Percentiles rank a stretch among this genome's conserved stretches.
Conservation (phyloP, 2,113 vertebrate genomes). For the Pterocles orientalis region DNA sequence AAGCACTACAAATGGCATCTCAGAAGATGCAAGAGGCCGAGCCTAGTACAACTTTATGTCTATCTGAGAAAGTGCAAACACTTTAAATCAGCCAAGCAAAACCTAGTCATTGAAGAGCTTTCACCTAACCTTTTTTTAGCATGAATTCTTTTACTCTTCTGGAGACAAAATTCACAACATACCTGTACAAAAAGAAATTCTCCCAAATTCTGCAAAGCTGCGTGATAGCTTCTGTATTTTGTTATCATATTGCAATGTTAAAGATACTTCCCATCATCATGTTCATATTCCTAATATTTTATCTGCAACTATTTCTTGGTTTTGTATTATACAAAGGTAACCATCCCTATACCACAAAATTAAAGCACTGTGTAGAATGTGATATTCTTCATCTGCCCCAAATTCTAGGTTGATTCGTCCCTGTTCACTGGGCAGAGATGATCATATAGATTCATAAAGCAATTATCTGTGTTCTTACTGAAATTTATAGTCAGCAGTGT, state of each 20-base stretch:
- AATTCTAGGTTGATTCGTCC: neutral
- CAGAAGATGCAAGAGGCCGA: neutral
- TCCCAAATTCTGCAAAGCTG: neutral
- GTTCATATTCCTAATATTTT: neutral
- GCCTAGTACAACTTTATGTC: neutral
- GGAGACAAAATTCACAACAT: neutral
- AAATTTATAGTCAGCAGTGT: slow-evolving; percentile 30
- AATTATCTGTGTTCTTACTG: slow-evolving; percentile 30
- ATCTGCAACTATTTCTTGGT: neutral
- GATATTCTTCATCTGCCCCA: neutral
- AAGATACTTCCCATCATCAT: neutral
- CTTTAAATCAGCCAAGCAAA: neutral
- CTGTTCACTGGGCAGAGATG: slow-evolving; percentile 19
- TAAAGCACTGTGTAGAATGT: neutral
- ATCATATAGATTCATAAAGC: slow-evolving; percentile 16
- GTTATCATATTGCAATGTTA: neutral
- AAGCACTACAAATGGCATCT: neutral
- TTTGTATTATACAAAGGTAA: neutral
- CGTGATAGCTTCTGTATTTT: neutral
- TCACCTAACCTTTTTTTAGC: neutral
- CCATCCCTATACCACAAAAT: neutral
- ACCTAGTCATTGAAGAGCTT: neutral
- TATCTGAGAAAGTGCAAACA: neutral
- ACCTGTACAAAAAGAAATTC: neutral
- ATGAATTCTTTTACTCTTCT: neutral